Conservation (phyloP, 2,113 vertebrate genomes). For the Motacilla alba region DNA sequence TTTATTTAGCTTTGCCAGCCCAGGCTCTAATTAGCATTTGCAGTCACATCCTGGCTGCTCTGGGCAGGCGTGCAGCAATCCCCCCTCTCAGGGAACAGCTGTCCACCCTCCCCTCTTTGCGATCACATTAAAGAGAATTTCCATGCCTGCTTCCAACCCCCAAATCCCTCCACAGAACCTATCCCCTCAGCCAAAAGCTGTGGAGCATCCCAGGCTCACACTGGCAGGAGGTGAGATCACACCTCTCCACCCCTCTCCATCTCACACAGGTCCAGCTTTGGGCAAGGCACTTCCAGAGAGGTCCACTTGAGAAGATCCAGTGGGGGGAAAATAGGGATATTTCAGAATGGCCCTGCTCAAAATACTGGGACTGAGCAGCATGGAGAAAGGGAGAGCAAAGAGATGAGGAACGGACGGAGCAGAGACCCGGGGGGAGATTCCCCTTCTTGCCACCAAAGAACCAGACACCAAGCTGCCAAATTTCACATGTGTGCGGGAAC, state of each 20-base stretch:
- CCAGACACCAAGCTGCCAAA: neutral
- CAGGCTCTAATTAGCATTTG: neutral
- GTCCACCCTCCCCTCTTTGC: neutral
- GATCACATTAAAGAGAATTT: neutral
- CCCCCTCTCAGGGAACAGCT: neutral
- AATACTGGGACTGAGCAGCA: neutral
- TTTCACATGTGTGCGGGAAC: neutral
- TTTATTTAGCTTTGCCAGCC: neutral
- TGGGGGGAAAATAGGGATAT: neutral
- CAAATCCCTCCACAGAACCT: neutral
- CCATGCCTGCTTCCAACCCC: neutral
- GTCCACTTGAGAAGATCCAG: neutral
- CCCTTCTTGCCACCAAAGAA: neutral
- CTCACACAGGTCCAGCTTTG: neutral
- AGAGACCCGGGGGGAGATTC: fast-evolving
- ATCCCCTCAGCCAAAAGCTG: neutral
- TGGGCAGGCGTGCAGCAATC: neutral
- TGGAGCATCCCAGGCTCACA: neutral
- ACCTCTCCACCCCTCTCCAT: neutral
- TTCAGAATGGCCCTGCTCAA: neutral
- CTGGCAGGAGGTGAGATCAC: neutral
- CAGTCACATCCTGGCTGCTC: neutral
- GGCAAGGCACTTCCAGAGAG: neutral
- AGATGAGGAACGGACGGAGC: neutral
- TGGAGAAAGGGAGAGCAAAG: neutral